Evolutionary conservation across 2,113 vertebrate species (phyloP).

Genomic region (Varanus komodoensis): DNA sequence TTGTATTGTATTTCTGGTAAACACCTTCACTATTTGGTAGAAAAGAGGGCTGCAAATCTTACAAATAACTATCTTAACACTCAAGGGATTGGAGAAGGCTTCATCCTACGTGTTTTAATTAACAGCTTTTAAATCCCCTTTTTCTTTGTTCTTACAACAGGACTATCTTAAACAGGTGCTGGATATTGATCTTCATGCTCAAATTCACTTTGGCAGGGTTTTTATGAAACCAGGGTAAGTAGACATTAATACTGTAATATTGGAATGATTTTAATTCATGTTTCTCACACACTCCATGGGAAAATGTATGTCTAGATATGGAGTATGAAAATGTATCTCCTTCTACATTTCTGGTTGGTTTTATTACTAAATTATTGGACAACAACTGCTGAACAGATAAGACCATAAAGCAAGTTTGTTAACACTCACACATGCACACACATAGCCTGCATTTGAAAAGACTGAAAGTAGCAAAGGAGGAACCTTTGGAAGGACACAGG

Average conservation of each 20-base stretch:
- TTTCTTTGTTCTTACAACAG: slow-evolving; percentile 78
- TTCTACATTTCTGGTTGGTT: slow-evolving; percentile 12
- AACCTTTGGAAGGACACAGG: background rate
- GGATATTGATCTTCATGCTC: slow-evolving; percentile 98
- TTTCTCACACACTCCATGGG: slow-evolving; percentile 21
- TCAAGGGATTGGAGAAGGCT: slow-evolving; percentile 35
- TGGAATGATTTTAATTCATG: slow-evolving; percentile 10
- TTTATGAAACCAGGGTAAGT: slow-evolving; percentile 99
- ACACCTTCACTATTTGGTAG: background rate
- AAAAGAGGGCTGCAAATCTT: background rate
- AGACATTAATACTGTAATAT: slow-evolving; percentile 27
- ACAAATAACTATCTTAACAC: slow-evolving; percentile 4
- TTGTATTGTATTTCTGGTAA: background rate
- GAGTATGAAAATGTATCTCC: slow-evolving; percentile 33
- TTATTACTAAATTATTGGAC: background rate
- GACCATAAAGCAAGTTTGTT: background rate
- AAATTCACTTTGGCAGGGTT: slow-evolving; percentile 98
- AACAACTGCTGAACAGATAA: background rate
- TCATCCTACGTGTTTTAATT: slow-evolving; percentile 50
- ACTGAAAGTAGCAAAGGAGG: background rate
- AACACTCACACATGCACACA: no score
- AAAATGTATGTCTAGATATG: background rate
- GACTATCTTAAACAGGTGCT: slow-evolving; percentile 99
- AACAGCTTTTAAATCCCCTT: slow-evolving; percentile 50
- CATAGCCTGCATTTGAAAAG: background rate